Conservation (phyloP, 2,888 invertebrate species). For the Limnephilus lunatus region DNA sequence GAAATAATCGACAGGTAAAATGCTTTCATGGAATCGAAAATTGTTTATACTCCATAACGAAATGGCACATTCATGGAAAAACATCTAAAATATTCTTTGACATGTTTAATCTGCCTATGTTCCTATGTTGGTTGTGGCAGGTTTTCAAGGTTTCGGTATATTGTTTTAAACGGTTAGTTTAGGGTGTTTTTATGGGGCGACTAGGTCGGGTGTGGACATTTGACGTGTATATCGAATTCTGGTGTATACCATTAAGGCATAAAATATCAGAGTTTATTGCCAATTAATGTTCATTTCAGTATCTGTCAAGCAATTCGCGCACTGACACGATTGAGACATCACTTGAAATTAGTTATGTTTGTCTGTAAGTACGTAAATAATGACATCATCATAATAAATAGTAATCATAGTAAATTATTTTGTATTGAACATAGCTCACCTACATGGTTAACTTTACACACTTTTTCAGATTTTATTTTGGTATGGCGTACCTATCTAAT, state of each 20-base stretch:
- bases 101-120: neutral
- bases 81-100: neutral
- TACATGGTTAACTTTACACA: too few relatives aligned
- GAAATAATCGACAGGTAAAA: neutral
- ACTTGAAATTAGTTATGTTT: neutral
- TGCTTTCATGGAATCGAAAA: neutral
- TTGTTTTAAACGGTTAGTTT: neutral
- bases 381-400: neutral
- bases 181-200: neutral
- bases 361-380: neutral
- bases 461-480: too few relatives aligned
- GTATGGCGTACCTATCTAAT: too few relatives aligned
- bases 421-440: too few relatives aligned
- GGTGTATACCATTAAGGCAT: too few relatives aligned
- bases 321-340: neutral
- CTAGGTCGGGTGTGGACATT: neutral
- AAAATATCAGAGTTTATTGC: neutral
- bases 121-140: neutral
- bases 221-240: neutral
- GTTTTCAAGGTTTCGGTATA: neutral
- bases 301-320: neutral
- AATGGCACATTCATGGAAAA: neutral
- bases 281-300: neutral
- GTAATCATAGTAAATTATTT: too few relatives aligned
- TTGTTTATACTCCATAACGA: conserved; percentile 7